Evolutionary conservation across 2,888 invertebrate genomes (phyloP).

Genomic region (Dynastes grantii): DNA sequence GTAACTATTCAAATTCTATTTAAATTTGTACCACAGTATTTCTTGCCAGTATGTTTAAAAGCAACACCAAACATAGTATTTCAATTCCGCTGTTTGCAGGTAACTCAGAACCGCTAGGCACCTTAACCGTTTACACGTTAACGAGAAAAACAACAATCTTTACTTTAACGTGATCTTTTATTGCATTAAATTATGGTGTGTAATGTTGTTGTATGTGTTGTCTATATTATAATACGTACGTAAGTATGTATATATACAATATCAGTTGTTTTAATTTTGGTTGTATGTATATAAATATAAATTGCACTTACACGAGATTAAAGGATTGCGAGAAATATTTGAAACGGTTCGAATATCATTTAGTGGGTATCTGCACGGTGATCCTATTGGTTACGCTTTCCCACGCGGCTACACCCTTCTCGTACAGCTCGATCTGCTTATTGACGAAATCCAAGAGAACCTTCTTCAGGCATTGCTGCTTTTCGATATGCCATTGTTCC

Average conservation of each 20-base stretch:
- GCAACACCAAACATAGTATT: too few relatives aligned
- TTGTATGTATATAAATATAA: constrained; percentile 43
- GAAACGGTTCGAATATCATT: constrained; percentile 48
- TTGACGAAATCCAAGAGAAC: constrained; percentile 77
- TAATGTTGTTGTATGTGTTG: constrained; percentile 1
- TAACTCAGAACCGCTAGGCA: too few relatives aligned
- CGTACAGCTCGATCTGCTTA: constrained; percentile 78
- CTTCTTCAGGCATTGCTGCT: constrained; percentile 76
- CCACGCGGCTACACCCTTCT: constrained; percentile 75
- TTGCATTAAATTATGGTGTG: constrained; percentile 21
- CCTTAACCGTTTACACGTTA: too few relatives aligned
- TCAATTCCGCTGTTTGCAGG: too few relatives aligned
- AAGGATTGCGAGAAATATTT: constrained; percentile 34
- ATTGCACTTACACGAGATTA: constrained; percentile 48
- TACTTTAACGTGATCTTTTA: constrained; percentile 40
- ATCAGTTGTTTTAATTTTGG: constrained; percentile 10
- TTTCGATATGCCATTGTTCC: constrained; percentile 79
- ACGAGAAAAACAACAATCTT: too few relatives aligned
- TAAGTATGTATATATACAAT: constrained; percentile 39
- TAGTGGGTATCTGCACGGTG: constrained; percentile 52
- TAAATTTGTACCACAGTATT: too few relatives aligned
- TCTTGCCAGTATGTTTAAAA: too few relatives aligned
- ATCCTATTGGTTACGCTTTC: constrained; percentile 68
- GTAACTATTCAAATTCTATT: too few relatives aligned
- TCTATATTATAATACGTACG: too few relatives aligned